Evolutionary conservation across 2,797 vertebrate genomes (phyloP).

Genomic region (Menidia menidia): DNA sequence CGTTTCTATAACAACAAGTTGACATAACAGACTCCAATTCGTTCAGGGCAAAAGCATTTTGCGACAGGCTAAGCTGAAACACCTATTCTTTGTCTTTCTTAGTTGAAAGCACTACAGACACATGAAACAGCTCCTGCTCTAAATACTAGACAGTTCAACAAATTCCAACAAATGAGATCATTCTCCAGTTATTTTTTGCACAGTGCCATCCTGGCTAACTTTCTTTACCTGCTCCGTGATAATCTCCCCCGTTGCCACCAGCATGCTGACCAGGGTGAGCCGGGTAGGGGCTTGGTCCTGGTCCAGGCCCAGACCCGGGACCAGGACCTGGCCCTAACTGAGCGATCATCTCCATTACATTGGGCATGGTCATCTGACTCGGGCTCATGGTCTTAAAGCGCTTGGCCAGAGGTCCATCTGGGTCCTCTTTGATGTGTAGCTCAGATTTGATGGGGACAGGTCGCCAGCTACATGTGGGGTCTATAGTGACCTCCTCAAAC

Average conservation of each 20-base stretch:
- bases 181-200: slow-evolving; percentile 20
- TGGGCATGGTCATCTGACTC: slow-evolving; percentile 99
- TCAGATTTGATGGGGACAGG: slow-evolving; percentile 98
- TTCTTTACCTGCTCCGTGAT: slow-evolving; percentile 89
- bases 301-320: slow-evolving; percentile 79
- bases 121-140: slow-evolving; percentile 30
- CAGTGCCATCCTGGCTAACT: slow-evolving; percentile 19
- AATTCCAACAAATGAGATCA: slow-evolving; percentile 27
- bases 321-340: slow-evolving; percentile 90
- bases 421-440: slow-evolving; percentile 98
- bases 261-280: slow-evolving; percentile 87
- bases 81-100: slow-evolving; percentile 39
- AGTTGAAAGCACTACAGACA: slow-evolving; percentile 41
- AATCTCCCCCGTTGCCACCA: slow-evolving; percentile 86
- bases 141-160: slow-evolving; percentile 33
- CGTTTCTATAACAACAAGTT: slow-evolving; percentile 26
- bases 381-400: slow-evolving; percentile 99
- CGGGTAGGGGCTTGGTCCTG: slow-evolving; percentile 91
- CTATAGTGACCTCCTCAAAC: slow-evolving; percentile 99
- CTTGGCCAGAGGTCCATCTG: slow-evolving; percentile 95
- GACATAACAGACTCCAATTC: slow-evolving; percentile 22
- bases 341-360: slow-evolving; percentile 99
- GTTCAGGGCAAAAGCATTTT: slow-evolving; percentile 44
- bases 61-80: slow-evolving; percentile 36
- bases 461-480: slow-evolving; percentile 98